A percentile compares a stretch with the other conserved stretches of the same genome.
phyloP scores from a whole-genome alignment of 64 coral and sea anemone genomes.

The Pachyseris speciosa region DNA sequence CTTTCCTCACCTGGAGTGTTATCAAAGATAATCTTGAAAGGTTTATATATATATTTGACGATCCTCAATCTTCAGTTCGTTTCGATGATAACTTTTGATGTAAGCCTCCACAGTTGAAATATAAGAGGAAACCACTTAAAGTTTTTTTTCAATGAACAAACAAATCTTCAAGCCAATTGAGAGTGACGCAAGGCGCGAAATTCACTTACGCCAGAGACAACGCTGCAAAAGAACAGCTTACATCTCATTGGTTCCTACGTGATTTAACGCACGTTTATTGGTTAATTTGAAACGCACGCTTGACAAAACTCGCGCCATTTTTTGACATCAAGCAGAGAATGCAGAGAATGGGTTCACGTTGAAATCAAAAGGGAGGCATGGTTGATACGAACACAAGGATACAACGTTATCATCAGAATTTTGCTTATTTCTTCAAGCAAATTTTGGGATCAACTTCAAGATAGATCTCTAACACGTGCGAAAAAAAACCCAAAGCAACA shows the following conservation, averaged over 20 bases:
- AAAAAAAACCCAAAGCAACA: too few relatives aligned
- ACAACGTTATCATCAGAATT: too few relatives aligned
- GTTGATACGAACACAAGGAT: too few relatives aligned
- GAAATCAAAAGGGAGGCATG: too few relatives aligned
- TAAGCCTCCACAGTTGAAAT: too few relatives aligned
- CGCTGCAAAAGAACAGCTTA: neutral
- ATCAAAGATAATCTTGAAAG: neutral
- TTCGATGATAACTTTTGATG: too few relatives aligned
- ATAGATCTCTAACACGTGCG: too few relatives aligned
- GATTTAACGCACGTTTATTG: neutral
- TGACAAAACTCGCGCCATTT: slow-evolving; percentile 13
- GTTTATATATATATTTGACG: too few relatives aligned
- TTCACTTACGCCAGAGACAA: neutral
- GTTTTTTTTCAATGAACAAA: too few relatives aligned
- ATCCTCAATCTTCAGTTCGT: neutral
- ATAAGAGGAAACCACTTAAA: neutral
- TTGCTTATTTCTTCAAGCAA: too few relatives aligned
- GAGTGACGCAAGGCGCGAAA: neutral
- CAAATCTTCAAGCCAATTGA: neutral
- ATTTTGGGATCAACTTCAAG: too few relatives aligned
- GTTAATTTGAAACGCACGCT: neutral
- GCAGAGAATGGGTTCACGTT: too few relatives aligned
- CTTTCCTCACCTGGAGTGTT: neutral
- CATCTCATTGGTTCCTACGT: slow-evolving; percentile 1
- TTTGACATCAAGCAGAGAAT: neutral